Conservation (phyloP, 2,797 vertebrate species). For the Phrynocephalus guinanensis region DNA sequence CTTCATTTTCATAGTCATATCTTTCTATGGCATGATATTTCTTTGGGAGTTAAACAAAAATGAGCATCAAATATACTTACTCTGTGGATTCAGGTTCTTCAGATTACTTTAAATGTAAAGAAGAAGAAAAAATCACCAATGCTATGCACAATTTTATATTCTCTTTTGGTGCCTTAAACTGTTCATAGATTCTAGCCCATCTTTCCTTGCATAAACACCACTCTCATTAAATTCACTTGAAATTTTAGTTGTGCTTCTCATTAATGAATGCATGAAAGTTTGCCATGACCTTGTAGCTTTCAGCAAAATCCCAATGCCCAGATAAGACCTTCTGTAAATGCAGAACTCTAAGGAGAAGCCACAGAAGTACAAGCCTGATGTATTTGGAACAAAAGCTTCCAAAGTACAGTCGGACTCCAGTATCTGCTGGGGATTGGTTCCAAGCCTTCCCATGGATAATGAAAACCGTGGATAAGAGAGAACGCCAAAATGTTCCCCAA, state of each 20-base stretch:
- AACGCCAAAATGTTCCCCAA: too few species aligned
- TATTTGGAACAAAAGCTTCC: constrained; percentile 47
- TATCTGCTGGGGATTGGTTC: too few species aligned
- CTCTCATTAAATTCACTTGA: constrained; percentile 24
- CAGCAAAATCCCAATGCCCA: neutral
- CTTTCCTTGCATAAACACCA: neutral
- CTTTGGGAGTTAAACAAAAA: neutral
- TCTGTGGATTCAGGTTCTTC: neutral
- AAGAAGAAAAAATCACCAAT: neutral
- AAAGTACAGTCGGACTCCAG: neutral
- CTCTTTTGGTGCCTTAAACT: constrained; percentile 7
- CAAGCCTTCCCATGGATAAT: too few species aligned
- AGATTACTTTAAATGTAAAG: neutral
- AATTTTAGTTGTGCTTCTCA: neutral
- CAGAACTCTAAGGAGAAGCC: neutral
- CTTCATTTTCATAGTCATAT: neutral
- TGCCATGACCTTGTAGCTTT: constrained; percentile 7
- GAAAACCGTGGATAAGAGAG: too few species aligned
- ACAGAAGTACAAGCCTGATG: constrained; percentile 26
- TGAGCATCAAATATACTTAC: neutral
- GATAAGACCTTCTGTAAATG: neutral
- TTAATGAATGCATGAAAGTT: neutral
- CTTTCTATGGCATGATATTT: neutral
- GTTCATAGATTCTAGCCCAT: neutral
- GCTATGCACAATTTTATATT: neutral